Evolutionary conservation across 2,797 vertebrate species (phyloP).

Genomic region (Sebastes taczanowskii): DNA sequence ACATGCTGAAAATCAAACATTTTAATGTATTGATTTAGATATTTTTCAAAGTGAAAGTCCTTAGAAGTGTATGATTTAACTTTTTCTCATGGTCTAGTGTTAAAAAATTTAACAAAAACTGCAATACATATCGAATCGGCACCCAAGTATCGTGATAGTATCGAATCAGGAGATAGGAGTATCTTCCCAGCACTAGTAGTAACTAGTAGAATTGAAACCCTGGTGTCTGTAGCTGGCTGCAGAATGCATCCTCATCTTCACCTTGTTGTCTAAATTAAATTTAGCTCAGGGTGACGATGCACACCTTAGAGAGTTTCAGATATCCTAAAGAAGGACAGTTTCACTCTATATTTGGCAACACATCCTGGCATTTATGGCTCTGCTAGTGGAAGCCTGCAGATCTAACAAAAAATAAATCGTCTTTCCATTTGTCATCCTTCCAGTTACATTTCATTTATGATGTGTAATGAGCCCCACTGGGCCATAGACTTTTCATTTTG

Average conservation of each 20-base stretch:
- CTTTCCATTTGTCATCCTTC: not conserved
- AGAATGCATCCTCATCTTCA: too few relatives aligned
- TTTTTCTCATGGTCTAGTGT: too few relatives aligned
- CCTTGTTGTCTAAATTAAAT: too few relatives aligned
- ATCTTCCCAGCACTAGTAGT: not conserved
- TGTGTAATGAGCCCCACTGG: not conserved
- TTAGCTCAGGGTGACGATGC: not conserved
- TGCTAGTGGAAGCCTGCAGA: not conserved
- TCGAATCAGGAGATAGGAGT: too few relatives aligned
- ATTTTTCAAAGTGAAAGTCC: too few relatives aligned
- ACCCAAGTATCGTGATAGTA: too few relatives aligned
- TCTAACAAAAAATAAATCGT: not conserved
- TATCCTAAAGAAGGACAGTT: not conserved
- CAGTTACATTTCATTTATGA: not conserved
- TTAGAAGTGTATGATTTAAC: too few relatives aligned
- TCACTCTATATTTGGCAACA: not conserved
- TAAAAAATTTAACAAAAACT: too few relatives aligned
- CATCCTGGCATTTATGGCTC: not conserved
- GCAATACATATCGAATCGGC: too few relatives aligned
- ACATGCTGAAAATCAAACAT: too few relatives aligned
- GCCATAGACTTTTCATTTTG: not conserved
- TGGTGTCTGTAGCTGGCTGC: not conserved
- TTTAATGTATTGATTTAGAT: too few relatives aligned
- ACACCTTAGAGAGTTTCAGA: not conserved
- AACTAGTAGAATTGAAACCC: not conserved